A percentile compares a stretch with the other conserved stretches of the same genome.
These are phyloP conservation scores for Poeciliopsis prolifica DNA, from an alignment of 2,113 vertebrate species.

Conservation along the genomic window DNA sequence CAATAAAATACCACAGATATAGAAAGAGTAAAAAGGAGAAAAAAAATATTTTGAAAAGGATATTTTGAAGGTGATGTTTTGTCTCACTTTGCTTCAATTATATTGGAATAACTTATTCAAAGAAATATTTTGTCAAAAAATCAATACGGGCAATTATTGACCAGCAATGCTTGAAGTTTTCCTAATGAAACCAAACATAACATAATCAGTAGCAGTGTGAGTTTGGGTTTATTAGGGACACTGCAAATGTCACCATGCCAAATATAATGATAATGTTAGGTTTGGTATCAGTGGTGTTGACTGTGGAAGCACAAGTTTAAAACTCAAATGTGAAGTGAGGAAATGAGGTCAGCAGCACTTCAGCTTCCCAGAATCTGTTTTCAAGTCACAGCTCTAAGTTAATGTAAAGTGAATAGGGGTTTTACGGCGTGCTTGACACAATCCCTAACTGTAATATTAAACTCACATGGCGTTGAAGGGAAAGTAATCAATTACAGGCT, in stretches of 20 bases:
- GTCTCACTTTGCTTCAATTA: too few relatives aligned
- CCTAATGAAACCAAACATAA: conserved; percentile 15
- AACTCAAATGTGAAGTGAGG: conserved; percentile 43
- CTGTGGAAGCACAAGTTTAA: conserved; percentile 33
- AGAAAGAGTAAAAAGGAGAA: neutral
- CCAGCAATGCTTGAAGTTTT: neutral
- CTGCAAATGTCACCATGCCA: neutral
- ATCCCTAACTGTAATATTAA: conserved; percentile 69
- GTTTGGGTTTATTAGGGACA: conserved; percentile 47
- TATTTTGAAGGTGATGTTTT: too few relatives aligned
- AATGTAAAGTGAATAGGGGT: conserved; percentile 62
- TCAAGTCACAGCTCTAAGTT: conserved; percentile 63
- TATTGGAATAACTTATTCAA: too few relatives aligned
- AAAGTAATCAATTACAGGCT: conserved; percentile 78
- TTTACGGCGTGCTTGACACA: conserved; percentile 46
- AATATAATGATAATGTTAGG: neutral
- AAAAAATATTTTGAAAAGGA: too few relatives aligned
- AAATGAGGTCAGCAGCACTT: conserved; percentile 67
- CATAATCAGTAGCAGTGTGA: conserved; percentile 15
- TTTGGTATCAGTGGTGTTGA: conserved; percentile 18
- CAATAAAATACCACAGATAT: neutral
- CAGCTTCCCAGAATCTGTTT: conserved; percentile 38
- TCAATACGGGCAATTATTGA: too few relatives aligned
- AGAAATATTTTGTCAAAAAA: too few relatives aligned
- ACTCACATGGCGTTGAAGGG: conserved; percentile 68